Conservation (phyloP, 2,888 invertebrate species). For the Xylophagus ater region DNA sequence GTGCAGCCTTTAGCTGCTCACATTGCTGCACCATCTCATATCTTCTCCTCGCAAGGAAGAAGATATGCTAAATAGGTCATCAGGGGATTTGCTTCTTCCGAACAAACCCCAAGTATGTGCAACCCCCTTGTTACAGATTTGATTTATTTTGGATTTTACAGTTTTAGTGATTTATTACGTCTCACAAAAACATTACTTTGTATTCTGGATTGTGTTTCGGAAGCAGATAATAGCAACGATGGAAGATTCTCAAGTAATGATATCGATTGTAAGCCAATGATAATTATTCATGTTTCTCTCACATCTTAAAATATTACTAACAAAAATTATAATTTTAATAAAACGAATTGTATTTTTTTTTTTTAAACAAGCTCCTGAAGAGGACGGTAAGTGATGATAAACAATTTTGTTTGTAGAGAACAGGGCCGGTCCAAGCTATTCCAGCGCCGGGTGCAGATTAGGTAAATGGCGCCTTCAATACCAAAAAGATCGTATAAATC, state of each 20-base stretch:
- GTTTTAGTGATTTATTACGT: conserved; percentile 87
- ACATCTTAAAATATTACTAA: not conserved
- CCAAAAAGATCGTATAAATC: no score
- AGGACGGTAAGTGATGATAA: conserved; percentile 25
- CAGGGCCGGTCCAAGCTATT: no score
- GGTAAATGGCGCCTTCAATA: no score
- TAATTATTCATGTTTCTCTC: conserved; percentile 1
- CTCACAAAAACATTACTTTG: conserved; percentile 89
- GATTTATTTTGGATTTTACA: conserved; percentile 97
- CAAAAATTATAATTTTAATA: not conserved
- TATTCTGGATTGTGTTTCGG: conserved; percentile 85
- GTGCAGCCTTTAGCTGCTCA: no score
- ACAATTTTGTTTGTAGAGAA: no score
- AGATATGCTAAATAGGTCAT: no score
- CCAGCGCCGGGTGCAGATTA: no score
- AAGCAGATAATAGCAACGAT: conserved; percentile 47
- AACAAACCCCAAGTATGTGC: no score
- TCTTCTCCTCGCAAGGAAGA: no score
- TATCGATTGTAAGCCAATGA: conserved; percentile 57
- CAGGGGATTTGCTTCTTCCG: no score
- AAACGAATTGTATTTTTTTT: conserved; percentile 3
- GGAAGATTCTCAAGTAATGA: conserved; percentile 41
- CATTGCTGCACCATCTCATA: no score
- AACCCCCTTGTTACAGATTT: conserved; percentile 91
- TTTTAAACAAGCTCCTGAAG: conserved; percentile 25